A percentile compares a stretch with the other conserved stretches of the same genome.
phyloP scores from a whole-genome alignment of 2,797 vertebrate genomes.

The Zenarchopterus dispar region DNA sequence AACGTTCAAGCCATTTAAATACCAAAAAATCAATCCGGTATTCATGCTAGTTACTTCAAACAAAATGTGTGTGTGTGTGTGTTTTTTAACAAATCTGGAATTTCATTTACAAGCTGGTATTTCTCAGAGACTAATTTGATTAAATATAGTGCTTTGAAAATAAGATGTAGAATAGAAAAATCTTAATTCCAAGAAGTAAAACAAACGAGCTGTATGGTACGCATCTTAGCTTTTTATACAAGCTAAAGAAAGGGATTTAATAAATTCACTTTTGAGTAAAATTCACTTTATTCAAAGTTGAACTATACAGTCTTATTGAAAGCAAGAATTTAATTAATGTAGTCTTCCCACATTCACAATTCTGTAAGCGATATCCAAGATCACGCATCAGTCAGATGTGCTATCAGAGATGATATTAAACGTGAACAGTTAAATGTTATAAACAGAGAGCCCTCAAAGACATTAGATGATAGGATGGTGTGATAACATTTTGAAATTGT shows the following conservation, averaged over 20 bases:
- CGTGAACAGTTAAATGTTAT: conserved; percentile 69
- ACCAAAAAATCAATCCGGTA: conserved; percentile 15
- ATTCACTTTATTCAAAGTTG: conserved; percentile 36
- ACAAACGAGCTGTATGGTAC: conserved; percentile 12
- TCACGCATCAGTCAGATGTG: conserved; percentile 64
- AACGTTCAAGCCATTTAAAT: conserved; percentile 37
- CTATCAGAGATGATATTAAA: conserved; percentile 72
- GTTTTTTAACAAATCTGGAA: no score
- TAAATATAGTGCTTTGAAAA: conserved; percentile 8
- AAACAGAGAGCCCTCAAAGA: conserved; percentile 81
- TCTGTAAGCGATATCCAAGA: conserved; percentile 64
- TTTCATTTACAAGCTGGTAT: no score
- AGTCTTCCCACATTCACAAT: conserved; percentile 29
- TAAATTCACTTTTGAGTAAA: not conserved
- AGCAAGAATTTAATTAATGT: conserved; percentile 61
- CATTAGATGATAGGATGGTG: conserved; percentile 71
- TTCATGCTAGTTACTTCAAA: conserved; percentile 11
- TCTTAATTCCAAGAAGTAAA: conserved; percentile 4
- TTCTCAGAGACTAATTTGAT: conserved; percentile 14
- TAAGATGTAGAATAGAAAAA: not conserved
- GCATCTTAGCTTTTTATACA: conserved; percentile 7
- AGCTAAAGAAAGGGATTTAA: conserved; percentile 1
- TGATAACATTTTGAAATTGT: conserved; percentile 77
- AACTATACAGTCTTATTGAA: conserved; percentile 26
- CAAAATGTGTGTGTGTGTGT: not conserved